Evolutionary conservation across 2,113 vertebrate species (phyloP).

Genomic region (Alexandromys fortis): DNA sequence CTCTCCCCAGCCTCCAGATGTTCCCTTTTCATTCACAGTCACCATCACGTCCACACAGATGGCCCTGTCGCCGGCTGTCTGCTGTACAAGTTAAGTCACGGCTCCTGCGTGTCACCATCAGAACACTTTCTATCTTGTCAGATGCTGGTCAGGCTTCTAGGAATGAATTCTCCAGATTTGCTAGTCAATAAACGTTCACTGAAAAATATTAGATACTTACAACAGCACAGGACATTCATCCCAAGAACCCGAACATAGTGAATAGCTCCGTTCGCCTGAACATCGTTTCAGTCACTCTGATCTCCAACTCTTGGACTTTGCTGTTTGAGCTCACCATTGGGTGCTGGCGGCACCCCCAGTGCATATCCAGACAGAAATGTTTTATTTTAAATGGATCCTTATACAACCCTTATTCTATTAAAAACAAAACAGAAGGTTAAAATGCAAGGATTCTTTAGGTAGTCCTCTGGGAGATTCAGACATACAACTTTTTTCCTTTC

Average conservation of each 20-base stretch:
- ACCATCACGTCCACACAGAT: neutral
- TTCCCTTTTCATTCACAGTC: neutral
- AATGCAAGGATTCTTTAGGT: neutral
- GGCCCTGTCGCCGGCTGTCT: rapidly evolving
- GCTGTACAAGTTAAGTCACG: neutral
- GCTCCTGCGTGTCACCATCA: rapidly evolving
- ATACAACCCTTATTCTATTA: neutral
- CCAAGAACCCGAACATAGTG: neutral
- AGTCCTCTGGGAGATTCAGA: neutral
- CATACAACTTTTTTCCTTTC: neutral
- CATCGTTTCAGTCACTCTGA: rapidly evolving
- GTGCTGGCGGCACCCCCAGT: rapidly evolving
- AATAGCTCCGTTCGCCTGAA: neutral
- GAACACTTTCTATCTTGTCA: neutral
- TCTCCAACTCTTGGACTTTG: neutral
- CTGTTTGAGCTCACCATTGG: rapidly evolving
- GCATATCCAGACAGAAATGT: neutral
- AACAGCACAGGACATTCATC: neutral
- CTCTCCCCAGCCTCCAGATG: neutral
- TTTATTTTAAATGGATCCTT: neutral
- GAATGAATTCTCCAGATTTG: neutral
- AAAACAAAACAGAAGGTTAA: neutral
- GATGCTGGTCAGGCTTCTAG: neutral
- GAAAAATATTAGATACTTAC: neutral
- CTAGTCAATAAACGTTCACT: neutral